Conservation (phyloP, 2,888 invertebrate genomes). For the Ophion slaviceki region DNA sequence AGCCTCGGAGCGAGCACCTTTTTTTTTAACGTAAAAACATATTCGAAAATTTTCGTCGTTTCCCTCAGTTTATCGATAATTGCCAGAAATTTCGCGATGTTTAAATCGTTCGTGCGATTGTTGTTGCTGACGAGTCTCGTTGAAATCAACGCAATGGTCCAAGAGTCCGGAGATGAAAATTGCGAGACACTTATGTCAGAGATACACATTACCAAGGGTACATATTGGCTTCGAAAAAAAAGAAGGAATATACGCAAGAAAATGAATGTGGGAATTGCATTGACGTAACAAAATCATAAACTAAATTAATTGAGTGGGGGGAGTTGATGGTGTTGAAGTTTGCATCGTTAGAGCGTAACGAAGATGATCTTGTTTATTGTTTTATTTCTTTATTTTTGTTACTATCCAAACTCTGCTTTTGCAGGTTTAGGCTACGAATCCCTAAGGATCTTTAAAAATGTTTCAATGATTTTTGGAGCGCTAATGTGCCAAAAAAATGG, state of each 20-base stretch:
- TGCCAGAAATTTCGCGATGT: slow-evolving; percentile 40
- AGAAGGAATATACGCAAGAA: background rate
- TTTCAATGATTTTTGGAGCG: too few species aligned
- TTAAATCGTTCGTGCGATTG: slow-evolving; percentile 34
- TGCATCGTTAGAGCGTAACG: too few species aligned
- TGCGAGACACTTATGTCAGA: slow-evolving; percentile 95
- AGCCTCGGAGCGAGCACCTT: slow-evolving; percentile 44
- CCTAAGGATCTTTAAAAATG: too few species aligned
- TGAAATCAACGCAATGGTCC: slow-evolving; percentile 63
- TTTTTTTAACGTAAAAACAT: slow-evolving; percentile 13
- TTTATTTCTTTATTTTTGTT: background rate
- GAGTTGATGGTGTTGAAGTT: too few species aligned
- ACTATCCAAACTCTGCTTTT: too few species aligned
- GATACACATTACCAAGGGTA: slow-evolving; percentile 94
- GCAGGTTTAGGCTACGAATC: too few species aligned
- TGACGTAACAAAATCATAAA: background rate
- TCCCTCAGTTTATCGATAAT: background rate
- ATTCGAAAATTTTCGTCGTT: background rate
- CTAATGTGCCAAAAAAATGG: background rate
- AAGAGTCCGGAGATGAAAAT: slow-evolving; percentile 86
- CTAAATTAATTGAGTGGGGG: background rate
- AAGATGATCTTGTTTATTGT: slow-evolving; percentile 22
- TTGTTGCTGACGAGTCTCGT: slow-evolving; percentile 41
- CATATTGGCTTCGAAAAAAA: background rate
- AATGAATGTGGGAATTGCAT: background rate